These are phyloP conservation scores for Macroteleia sp. DNA, from an alignment of 2,888 invertebrate genomes.

Conservation along the genomic window DNA sequence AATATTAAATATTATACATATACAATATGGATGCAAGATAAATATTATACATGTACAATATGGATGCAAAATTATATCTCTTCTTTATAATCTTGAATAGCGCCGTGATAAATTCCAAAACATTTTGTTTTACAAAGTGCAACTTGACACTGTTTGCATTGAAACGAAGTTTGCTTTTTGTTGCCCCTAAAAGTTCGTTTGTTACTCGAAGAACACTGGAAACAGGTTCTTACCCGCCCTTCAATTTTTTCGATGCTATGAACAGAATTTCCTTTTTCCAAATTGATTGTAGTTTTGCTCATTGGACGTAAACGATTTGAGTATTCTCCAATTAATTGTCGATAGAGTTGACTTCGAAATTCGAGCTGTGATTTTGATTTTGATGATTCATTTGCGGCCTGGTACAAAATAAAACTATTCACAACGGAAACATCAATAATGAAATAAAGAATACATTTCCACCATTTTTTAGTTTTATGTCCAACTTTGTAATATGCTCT, in stretches of 20 bases:
- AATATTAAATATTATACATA: too few relatives aligned
- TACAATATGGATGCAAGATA: too few relatives aligned
- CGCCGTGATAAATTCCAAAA: neutral
- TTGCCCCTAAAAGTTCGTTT: neutral
- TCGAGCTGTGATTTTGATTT: neutral
- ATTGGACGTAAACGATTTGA: neutral
- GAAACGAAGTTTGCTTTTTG: neutral
- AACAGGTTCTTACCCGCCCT: neutral
- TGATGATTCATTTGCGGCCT: neutral
- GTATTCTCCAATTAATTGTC: constrained; percentile 21
- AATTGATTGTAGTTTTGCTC: neutral
- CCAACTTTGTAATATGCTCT: constrained; percentile 14
- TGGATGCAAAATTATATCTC: too few relatives aligned
- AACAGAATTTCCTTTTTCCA: neutral
- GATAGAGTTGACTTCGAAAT: constrained; percentile 1
- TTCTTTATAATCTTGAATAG: too few relatives aligned
- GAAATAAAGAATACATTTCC: constrained; percentile 20
- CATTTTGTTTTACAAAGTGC: neutral
- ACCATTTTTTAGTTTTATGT: constrained; percentile 19
- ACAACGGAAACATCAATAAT: constrained; percentile 27
- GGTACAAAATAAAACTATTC: constrained; percentile 21
- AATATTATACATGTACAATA: too few relatives aligned
- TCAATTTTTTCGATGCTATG: neutral
- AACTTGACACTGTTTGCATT: neutral
- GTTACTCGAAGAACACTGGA: neutral